Evolutionary conservation across 2,888 invertebrate genomes (phyloP), one percentile per base, ranked within the genome.

Genomic region (Sympetrum striolatum): DNA sequence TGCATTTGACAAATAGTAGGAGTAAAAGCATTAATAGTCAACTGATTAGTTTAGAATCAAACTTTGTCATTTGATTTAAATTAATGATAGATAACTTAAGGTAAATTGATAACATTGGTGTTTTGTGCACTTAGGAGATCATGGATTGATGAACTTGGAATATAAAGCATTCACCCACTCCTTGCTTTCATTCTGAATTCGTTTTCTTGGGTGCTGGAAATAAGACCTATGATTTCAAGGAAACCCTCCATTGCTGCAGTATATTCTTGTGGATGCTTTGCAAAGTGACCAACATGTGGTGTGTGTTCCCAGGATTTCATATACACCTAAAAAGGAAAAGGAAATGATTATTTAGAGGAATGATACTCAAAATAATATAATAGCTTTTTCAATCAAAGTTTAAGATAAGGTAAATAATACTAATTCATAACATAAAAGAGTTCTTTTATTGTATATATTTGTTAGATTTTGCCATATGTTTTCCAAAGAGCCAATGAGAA

Each of bases 281-380:
- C 86, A 86, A 64, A 86, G 44, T 90, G 86, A 18, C 86, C 86
- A n/a, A 86, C 86, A 37, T 86, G 86, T 60, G 86, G 86, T 10
- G 86, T 86, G 22, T 64, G 37, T 60, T 86, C 86, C 86, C 86
- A 86, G 60, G 37, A 86, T 60, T 86, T 86, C 18, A 60, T 86
- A 35, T 60, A 86, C 14, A 86, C 86, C 86, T 86, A 73, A 14
- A 31, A 31, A 14, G 37, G 12, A 86, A 64, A 73, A 8, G 25
- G 6, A 3, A 10, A 10, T 25, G 3, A 64, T n/a, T 64, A 2
- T 12, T 64, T 64, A 64, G 64, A 64, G 64, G 25, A 64, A 64
- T n/a, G 25, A 10, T 18, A 2, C 4, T 73, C 10, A n/a, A 73
- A 60, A 22, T n/a, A n/a, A 58, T 58, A 58, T 10, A 14, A 12